These are phyloP conservation scores for Origma solitaria DNA, from an alignment of 2,113 vertebrate genomes.

Conservation along the genomic window DNA sequence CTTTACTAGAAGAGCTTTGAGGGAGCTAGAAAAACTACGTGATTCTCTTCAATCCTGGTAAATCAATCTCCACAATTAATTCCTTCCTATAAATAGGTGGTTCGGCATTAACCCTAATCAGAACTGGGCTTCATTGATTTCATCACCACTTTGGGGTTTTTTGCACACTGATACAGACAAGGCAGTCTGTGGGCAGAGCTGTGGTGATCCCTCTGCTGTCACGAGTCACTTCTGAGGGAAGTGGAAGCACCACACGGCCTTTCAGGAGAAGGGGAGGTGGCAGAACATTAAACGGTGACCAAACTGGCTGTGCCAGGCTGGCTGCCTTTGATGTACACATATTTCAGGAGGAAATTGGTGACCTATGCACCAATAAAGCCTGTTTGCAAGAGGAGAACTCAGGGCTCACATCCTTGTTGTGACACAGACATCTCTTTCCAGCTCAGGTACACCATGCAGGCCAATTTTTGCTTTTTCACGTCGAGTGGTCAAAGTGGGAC, in stretches of 20 bases:
- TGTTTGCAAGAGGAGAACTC: neutral
- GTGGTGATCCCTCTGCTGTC: neutral
- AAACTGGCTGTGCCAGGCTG: neutral
- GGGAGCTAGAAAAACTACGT: neutral
- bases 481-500: neutral
- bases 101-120: neutral
- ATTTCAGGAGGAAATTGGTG: neutral
- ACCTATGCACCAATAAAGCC: neutral
- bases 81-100: neutral
- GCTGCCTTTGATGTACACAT: neutral
- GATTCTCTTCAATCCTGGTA: neutral
- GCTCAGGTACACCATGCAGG: rapidly evolving
- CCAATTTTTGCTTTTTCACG: neutral
- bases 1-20: neutral
- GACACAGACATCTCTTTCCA: neutral
- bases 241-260: neutral
- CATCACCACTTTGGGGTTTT: neutral
- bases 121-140: neutral
- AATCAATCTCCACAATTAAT: neutral
- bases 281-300: neutral
- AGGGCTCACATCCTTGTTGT: rapidly evolving
- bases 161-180: neutral
- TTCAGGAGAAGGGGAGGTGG: neutral
- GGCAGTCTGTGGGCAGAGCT: neutral
- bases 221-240: neutral